Evolutionary conservation across 2,888 invertebrate species (phyloP).

Genomic region (Ophonus ardosiacus): DNA sequence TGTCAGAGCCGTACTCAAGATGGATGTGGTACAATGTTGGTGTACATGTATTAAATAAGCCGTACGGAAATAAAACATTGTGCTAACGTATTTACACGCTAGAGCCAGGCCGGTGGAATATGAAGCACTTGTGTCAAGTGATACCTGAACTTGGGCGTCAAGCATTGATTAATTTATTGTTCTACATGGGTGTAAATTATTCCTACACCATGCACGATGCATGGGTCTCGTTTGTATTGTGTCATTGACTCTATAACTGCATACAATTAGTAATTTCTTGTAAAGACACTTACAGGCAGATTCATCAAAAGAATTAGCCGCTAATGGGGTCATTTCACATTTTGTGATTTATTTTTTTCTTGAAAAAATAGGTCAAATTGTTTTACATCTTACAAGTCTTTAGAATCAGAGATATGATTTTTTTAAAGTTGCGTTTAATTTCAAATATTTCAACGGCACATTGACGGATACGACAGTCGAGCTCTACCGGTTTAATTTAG

Average conservation of each 20-base stretch:
- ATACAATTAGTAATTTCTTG: neutral
- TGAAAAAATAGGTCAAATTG: no score
- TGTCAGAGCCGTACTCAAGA: constrained; percentile 39
- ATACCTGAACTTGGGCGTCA: constrained; percentile 35
- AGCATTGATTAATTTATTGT: constrained; percentile 58
- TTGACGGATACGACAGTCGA: no score
- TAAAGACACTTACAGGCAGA: neutral
- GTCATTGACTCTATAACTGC: neutral
- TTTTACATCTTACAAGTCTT: no score
- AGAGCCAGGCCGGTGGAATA: constrained; percentile 17
- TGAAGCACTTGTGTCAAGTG: constrained; percentile 45
- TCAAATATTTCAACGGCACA: no score
- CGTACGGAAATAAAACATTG: constrained; percentile 56
- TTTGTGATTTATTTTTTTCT: no score
- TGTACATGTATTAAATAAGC: constrained; percentile 45
- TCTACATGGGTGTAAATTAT: constrained; percentile 59
- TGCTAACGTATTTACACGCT: constrained; percentile 10
- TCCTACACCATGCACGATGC: constrained; percentile 41
- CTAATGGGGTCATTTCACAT: no score
- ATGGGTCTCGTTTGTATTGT: constrained; percentile 12
- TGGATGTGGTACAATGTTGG: constrained; percentile 30
- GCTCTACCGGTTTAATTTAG: no score
- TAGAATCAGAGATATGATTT: no score
- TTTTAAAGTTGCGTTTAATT: no score
- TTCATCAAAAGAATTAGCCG: no score